Percentiles rank a stretch among this genome's conserved stretches.
Evolutionary conservation across 2,797 vertebrate genomes (phyloP).

Genomic region (Hippocampus kuda): DNA sequence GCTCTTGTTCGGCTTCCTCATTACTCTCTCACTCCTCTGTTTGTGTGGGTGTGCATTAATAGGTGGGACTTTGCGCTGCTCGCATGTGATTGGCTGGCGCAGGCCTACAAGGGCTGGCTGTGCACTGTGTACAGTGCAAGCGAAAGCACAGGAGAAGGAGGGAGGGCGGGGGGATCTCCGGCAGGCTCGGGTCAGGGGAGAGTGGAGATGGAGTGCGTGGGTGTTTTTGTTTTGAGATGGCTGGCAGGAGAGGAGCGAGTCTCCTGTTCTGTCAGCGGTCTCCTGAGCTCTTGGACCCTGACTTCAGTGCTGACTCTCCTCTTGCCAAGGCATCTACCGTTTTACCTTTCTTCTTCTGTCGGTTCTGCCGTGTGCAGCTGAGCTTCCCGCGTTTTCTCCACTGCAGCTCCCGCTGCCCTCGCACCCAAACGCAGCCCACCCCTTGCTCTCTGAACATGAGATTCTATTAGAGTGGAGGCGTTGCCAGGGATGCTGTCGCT

Average conservation of each 20-base stretch:
- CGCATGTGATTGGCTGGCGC: conserved; percentile 61
- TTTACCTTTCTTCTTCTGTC: conserved; percentile 25
- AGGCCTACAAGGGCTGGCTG: conserved; percentile 53
- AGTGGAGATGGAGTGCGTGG: conserved; percentile 70
- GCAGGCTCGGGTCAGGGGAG: conserved; percentile 68
- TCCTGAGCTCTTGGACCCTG: conserved; percentile 46
- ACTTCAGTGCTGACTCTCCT: conserved; percentile 36
- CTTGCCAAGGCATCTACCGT: conserved; percentile 28
- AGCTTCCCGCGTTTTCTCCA: conserved; percentile 42
- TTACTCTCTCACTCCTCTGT: conserved; percentile 54
- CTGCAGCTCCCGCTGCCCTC: conserved; percentile 38
- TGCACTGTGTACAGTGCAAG: conserved; percentile 54
- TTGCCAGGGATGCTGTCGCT: conserved; percentile 43
- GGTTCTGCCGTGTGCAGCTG: conserved; percentile 44
- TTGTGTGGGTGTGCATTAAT: conserved; percentile 67
- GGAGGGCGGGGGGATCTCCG: conserved; percentile 35
- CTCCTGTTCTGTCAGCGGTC: conserved; percentile 57
- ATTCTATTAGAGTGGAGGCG: conserved; percentile 52
- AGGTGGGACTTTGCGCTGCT: conserved; percentile 59
- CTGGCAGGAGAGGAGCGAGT: conserved; percentile 66
- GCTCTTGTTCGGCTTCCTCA: conserved; percentile 50
- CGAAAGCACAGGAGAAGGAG: conserved; percentile 37
- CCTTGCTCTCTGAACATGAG: conserved; percentile 48
- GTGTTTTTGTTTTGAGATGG: conserved; percentile 80
- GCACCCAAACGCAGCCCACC: conserved; percentile 52